These are phyloP conservation scores for Helicoverpa armigera DNA, from an alignment of 1,140 invertebrate genomes.

Conservation along the genomic window DNA sequence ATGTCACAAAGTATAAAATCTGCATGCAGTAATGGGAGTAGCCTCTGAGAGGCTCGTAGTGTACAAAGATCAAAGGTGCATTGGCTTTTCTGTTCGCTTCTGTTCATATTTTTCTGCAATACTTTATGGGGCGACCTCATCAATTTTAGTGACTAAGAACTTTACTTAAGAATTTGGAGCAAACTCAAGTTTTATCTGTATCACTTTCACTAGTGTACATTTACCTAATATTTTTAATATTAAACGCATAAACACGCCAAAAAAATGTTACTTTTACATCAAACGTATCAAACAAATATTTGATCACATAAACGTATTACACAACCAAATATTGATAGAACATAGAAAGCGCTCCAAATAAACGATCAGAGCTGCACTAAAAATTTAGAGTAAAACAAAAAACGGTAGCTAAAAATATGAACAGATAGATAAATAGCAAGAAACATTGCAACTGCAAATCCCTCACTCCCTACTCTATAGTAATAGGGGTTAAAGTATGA, in stretches of 20 bases:
- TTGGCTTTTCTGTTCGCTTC: slow-evolving; percentile 60
- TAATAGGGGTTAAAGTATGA: too few species aligned
- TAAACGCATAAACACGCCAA: too few species aligned
- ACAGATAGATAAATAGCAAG: slow-evolving; percentile 13
- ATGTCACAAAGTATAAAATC: slow-evolving; percentile 85
- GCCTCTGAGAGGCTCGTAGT: slow-evolving; percentile 76
- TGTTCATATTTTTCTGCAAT: slow-evolving; percentile 46
- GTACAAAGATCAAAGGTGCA: slow-evolving; percentile 77
- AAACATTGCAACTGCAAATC: slow-evolving; percentile 1
- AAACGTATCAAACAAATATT: too few species aligned
- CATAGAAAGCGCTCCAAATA: background rate
- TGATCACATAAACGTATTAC: too few species aligned
- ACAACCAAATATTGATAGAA: too few species aligned
- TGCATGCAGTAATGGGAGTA: slow-evolving; percentile 80
- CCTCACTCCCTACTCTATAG: slow-evolving; percentile 18
- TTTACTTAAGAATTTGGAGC: background rate
- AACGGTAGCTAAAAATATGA: slow-evolving; percentile 30
- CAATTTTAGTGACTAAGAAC: slow-evolving; percentile 15
- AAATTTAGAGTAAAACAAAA: slow-evolving; percentile 11
- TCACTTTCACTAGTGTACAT: too few species aligned
- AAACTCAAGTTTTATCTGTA: too few species aligned
- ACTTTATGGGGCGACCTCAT: slow-evolving; percentile 30
- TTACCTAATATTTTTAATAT: too few species aligned
- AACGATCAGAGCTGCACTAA: background rate
- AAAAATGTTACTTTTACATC: too few species aligned